Evolutionary conservation across 2,113 vertebrate species (phyloP).

Genomic region (Arvicanthis niloticus): DNA sequence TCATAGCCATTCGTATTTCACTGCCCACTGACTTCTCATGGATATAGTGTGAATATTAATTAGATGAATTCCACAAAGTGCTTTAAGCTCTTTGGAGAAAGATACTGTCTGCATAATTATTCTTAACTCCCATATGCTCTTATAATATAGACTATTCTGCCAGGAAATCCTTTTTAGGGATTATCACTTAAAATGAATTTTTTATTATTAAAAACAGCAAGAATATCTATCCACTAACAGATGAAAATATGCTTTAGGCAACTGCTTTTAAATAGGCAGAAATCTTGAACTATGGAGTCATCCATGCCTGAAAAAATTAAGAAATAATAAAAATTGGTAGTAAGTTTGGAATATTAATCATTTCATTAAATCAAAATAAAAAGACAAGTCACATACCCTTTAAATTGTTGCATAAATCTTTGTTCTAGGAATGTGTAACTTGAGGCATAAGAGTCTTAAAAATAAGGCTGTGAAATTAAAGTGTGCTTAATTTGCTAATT

Average conservation of each 20-base stretch:
- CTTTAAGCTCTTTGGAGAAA: slow-evolving; percentile 78
- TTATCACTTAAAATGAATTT: slow-evolving; percentile 79
- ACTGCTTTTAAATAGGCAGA: slow-evolving; percentile 59
- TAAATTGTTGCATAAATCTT: slow-evolving; percentile 43
- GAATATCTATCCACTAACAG: slow-evolving; percentile 62
- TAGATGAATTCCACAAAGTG: slow-evolving; percentile 76
- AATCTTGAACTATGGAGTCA: slow-evolving; percentile 54
- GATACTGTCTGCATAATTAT: slow-evolving; percentile 80
- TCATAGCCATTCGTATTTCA: slow-evolving; percentile 5
- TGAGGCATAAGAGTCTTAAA: neutral
- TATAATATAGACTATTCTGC: slow-evolving; percentile 78
- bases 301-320: slow-evolving; percentile 51
- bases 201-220: slow-evolving; percentile 77
- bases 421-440: slow-evolving; percentile 44
- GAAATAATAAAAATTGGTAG: slow-evolving; percentile 59
- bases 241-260: slow-evolving; percentile 61
- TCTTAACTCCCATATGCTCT: slow-evolving; percentile 79
- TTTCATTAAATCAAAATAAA: slow-evolving; percentile 18
- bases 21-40: slow-evolving; percentile 55
- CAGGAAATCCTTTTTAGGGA: slow-evolving; percentile 80
- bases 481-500: slow-evolving; percentile 30
- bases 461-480: slow-evolving; percentile 62
- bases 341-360: slow-evolving; percentile 62
- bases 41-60: slow-evolving; percentile 70
- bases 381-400: neutral